phyloP scores from a whole-genome alignment of 2,113 vertebrate genomes.

The Halcyon malimbica region DNA sequence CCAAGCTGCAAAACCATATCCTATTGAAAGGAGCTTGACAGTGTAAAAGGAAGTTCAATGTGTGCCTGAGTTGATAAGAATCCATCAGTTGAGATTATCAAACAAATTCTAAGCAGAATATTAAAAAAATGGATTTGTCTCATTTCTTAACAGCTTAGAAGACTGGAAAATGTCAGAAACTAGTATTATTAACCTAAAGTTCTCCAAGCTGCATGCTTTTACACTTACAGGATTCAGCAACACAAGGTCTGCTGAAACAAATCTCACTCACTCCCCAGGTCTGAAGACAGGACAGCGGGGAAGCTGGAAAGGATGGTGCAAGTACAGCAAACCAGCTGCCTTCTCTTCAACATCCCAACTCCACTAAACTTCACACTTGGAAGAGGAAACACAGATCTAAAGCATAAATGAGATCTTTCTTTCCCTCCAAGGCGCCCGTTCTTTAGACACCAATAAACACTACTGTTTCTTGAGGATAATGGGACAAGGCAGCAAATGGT shows the following conservation, averaged over 20 bases:
- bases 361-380: not conserved
- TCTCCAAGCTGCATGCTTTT: not conserved
- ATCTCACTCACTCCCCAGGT: no score
- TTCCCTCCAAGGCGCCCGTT: not conserved
- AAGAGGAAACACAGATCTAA: not conserved
- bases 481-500: not conserved
- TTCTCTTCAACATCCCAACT: not conserved
- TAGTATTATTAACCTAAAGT: not conserved
- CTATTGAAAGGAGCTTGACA: not conserved
- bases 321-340: not conserved
- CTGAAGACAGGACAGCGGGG: accelerated
- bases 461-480: not conserved
- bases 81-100: not conserved
- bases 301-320: not conserved
- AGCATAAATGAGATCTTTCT: not conserved
- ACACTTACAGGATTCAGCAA: not conserved
- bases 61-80: not conserved
- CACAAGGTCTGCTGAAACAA: not conserved
- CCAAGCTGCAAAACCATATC: not conserved
- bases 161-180: not conserved
- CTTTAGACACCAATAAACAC: not conserved
- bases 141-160: not conserved
- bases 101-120: not conserved
- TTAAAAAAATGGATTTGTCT: not conserved
- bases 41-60: not conserved